Evolutionary conservation across 2,797 vertebrate genomes (phyloP), one percentile per base, ranked within the genome.

Genomic region (Sebastes minor): DNA sequence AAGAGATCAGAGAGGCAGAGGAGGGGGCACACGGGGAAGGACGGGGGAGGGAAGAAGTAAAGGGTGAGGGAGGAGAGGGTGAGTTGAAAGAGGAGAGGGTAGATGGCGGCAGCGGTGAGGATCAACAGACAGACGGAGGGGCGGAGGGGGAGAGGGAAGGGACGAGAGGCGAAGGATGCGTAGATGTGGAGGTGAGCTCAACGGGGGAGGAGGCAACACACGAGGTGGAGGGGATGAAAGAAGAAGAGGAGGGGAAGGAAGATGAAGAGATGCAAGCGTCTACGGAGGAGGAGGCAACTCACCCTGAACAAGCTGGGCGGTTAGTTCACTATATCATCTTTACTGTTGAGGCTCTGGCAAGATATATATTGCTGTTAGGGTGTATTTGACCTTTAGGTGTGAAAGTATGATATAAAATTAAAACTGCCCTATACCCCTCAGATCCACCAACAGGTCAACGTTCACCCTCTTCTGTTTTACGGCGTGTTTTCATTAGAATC

Each of bases 271-370:
- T 49, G 71, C 78, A 71, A 23, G 75, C 57, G 5, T 71, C 78
- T 32, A 67, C 78, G 20, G 83, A 87, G 72, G 86, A 88, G 46
- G 84, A 90, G 68, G 69, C 57, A 76, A 49, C 76, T 63, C 84
- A 82, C 46, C 75, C 80, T 67, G 81, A 66, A 76, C 89, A 80
- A 65, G 75, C 81, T 75, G 88, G 56, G 57, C 66, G 89, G 94
- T 95, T 65, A 89, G 93, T 91, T 67, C 52, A 79, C 68, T 49
- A 18, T 63, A 32, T 67, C 57, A 28, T 30, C 53, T 38, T 55
- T 68, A 35, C 23, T 62, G 32, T 33, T 10, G 16, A 18, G 23
- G 27, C 52, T 63, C 10, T 73, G 30, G 55, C 11, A 25, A 35
- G 13, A 65, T 64, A 23, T 28, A 23, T 38, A 27, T 8, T 5